Evolutionary conservation across 2,797 vertebrate genomes (phyloP), one percentile per base, ranked within the genome.

Genomic region (Ceryle rudis): DNA sequence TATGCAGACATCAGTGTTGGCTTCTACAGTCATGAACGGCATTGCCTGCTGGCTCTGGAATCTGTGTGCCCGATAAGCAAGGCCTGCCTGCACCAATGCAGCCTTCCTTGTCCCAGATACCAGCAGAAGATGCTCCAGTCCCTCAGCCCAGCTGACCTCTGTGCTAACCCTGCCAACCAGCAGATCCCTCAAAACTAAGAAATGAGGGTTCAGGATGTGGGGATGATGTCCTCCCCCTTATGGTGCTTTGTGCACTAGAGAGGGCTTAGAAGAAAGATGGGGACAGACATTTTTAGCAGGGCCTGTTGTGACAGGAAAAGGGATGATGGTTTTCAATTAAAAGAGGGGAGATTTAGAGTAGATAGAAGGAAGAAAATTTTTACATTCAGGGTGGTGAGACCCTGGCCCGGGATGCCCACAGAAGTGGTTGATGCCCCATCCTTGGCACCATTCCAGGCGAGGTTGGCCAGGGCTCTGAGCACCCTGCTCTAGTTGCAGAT

Each of bases 241-340:
- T 0, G 0, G 17, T 46, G 61, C 13, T 65, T 20, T 52, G 17
- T 35, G 4, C 23, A 28, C 19, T 49, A 23, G 28, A 57, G 2
- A 16, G 31, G 4, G 28, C 9, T 58, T 18, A 18, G 14, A 39
- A 35, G 14, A 21, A 83, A 80, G 14, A 11, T 21, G 11, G 13
- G 21, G 19, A 26, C 19, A 73, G n/a, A 29, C 35, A 0, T 26
- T 60, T 42, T 69, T 44, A 44, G 14, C 3, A 46, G 16, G 8
- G 3, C 4, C 18, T 72, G 5, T 66, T n/a, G 29, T 0, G 4
- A 5, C 6, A 51, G n/a, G 37, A 46, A 0, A 39, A 58, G 6
- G 6, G 7, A 1, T 6, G 33, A 64, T 21, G 41, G 6, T 33
- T 75, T 91, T 41, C 58, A 65, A 51, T 12, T 20, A 21, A 73